These are phyloP conservation scores for Gymnobelideus leadbeateri DNA, from an alignment of 2,113 vertebrate genomes.

Conservation along the genomic window DNA sequence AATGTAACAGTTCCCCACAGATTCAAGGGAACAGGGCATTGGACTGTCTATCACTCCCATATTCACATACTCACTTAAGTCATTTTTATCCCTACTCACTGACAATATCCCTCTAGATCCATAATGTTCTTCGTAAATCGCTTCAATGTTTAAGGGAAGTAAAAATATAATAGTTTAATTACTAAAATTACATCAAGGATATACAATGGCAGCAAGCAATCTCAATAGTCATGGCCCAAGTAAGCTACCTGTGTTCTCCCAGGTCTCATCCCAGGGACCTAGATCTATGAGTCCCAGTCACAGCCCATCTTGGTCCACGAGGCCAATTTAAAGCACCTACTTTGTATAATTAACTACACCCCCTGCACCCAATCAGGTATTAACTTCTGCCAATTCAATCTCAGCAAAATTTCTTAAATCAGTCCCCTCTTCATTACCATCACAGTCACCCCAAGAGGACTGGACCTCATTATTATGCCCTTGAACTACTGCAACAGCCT, in stretches of 20 bases:
- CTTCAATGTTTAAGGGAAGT: background rate
- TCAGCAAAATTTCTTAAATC: background rate
- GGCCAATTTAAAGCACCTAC: background rate
- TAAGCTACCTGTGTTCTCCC: background rate
- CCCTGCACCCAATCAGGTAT: background rate
- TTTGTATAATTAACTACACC: background rate
- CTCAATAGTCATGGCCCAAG: background rate
- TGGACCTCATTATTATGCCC: background rate
- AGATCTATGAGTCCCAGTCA: background rate
- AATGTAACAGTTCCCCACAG: background rate
- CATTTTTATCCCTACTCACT: background rate
- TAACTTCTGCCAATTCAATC: background rate
- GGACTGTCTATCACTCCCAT: background rate
- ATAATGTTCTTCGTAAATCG: background rate
- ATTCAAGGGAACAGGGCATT: background rate
- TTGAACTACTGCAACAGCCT: background rate
- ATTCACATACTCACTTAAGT: background rate
- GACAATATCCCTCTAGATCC: background rate
- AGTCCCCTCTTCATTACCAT: background rate
- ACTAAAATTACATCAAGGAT: background rate
- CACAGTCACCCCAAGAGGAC: background rate
- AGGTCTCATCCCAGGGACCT: background rate
- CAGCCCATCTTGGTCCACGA: background rate
- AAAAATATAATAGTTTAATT: background rate
- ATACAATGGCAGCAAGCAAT: background rate